Base-by-base conservation (phyloP, 2,797 vertebrate species). In the Danio choprae region DNA sequence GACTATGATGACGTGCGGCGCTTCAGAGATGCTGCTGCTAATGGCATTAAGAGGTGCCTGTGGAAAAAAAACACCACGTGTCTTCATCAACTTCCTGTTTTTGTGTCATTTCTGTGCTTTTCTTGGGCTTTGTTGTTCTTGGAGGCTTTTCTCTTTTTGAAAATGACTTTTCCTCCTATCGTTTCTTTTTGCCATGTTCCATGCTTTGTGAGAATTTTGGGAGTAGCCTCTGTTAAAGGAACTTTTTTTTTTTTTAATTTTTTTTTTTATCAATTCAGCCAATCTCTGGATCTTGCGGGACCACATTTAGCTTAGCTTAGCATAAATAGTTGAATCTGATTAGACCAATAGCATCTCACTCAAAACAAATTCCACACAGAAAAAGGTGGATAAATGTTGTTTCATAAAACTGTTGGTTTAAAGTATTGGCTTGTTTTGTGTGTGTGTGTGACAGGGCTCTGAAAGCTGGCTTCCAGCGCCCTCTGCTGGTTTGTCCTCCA, bases 1-100 rank as follows among this genome's bases (percentile, higher is more conserved):
- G 94, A 95, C 89, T 95, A 94, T 0, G 94, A 95, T 70, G 94
- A 95, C 3, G 60, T 93, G 79, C 82, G 94, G 43, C 90, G 93
- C 77, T 95, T 94, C 84, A 90, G 89, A 0, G 94, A 95, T 9
- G 94, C 94, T 4, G 94, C 93, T 0, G 68, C 62, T 72, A 91
- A 85, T 0, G 94, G 92, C 77, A 89, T 95, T 60, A 93, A 94
- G 55, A 89, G 94, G 94, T 95, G 7, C 29, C 68, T 55, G 3
- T 60, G 16, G 7, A 46, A 46, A 29, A 29, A n/a, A 29, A 29
- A 29, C 29, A 29, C 29, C 29, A 29, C 29, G 29, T 29, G 29
- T 29, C 29, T 29, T 29, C 29, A 29, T 29, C 29, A 29, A 29
- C 29, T 29, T 53, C 74, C 22, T 58, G 51, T 55, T 6, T 43